A percentile compares a stretch with the other conserved stretches of the same genome.
Evolutionary conservation across 2,113 vertebrate species (phyloP).

Genomic region (Urocynchramus pylzowi): DNA sequence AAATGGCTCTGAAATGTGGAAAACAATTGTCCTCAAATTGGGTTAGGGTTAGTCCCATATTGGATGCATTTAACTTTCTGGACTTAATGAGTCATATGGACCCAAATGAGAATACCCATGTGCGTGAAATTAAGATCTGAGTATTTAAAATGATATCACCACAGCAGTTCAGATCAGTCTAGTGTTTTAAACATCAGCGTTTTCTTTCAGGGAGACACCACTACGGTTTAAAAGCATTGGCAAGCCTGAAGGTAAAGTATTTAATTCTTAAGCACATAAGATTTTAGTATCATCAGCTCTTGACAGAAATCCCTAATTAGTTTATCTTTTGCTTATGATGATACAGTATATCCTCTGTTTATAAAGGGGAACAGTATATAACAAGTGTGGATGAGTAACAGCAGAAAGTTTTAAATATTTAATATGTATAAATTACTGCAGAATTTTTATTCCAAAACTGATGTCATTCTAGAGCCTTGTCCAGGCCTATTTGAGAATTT

Average conservation of each 20-base stretch:
- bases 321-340: background rate
- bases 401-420: background rate
- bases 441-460: constrained; percentile 14
- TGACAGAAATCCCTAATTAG: constrained; percentile 29
- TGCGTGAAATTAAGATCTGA: constrained; percentile 5
- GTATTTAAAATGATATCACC: background rate
- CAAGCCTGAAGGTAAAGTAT: background rate
- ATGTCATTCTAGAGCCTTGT: background rate
- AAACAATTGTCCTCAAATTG: background rate
- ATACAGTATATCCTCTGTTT: background rate
- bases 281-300: background rate
- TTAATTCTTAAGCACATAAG: background rate
- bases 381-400: background rate
- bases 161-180: background rate
- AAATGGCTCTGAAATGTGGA: background rate
- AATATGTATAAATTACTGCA: background rate
- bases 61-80: constrained; percentile 13
- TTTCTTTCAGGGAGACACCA: background rate
- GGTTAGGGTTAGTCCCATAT: background rate
- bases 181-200: background rate
- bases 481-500: background rate
- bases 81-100: background rate
- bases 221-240: background rate
- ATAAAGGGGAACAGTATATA: background rate
- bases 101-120: background rate